Evolutionary conservation across 2,113 vertebrate genomes (phyloP).

Genomic region (Zosterops hypoxanthus): DNA sequence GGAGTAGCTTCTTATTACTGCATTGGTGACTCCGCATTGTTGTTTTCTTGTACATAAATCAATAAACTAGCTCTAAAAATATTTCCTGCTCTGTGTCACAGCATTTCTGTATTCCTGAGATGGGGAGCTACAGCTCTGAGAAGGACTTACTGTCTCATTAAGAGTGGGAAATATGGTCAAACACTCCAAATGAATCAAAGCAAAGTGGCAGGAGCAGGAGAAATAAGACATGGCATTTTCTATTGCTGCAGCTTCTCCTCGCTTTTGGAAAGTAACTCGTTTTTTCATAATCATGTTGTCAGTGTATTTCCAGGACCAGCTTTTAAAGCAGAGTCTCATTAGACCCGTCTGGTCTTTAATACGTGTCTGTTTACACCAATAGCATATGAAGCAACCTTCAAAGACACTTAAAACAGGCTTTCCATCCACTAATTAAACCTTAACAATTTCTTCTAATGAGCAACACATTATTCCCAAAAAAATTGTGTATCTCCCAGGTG

Average conservation of each 20-base stretch:
- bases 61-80: not conserved
- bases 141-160: not conserved
- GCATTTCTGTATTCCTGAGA: not conserved
- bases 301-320: slow-evolving; percentile 1
- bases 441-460: slow-evolving; percentile 20
- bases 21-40: not conserved
- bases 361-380: not conserved
- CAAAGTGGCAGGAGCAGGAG: not conserved
- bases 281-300: not conserved
- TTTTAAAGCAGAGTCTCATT: slow-evolving; percentile 16
- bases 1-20: not conserved
- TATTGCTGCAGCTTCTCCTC: not conserved
- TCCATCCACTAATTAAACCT: slow-evolving; percentile 46
- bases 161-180: not conserved
- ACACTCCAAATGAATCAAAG: not conserved
- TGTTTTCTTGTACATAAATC: not conserved
- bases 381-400: slow-evolving; percentile 44
- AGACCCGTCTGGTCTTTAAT: not conserved
- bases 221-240: not conserved
- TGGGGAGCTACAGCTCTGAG: not conserved
- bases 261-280: not conserved
- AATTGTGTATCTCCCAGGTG: not conserved
- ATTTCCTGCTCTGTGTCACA: not conserved
- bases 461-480: not conserved
- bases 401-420: slow-evolving; percentile 35